Conservation (phyloP, 2,113 vertebrate genomes). For the Zapornia atra region DNA sequence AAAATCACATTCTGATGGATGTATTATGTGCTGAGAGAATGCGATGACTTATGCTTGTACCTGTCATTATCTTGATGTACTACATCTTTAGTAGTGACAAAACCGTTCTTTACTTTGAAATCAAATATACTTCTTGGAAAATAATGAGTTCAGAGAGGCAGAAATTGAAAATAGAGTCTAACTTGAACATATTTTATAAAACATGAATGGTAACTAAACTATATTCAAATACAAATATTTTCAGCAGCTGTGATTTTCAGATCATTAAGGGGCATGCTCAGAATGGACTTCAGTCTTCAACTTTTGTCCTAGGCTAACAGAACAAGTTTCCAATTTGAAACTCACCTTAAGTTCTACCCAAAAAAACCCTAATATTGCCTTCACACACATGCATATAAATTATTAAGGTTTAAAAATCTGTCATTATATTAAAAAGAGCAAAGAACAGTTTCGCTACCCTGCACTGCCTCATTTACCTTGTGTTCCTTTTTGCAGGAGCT, state of each 20-base stretch:
- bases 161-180: neutral
- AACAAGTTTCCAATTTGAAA: neutral
- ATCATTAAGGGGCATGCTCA: neutral
- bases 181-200: neutral
- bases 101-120: neutral
- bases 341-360: neutral
- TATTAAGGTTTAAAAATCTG: neutral
- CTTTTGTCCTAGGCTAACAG: neutral
- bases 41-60: neutral
- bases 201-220: neutral
- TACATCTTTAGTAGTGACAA: neutral
- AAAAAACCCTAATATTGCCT: neutral
- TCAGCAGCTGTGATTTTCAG: neutral
- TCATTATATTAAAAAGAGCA: neutral
- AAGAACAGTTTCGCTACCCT: neutral
- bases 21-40: neutral
- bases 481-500: neutral
- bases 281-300: neutral
- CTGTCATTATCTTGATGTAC: neutral
- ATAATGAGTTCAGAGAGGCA: neutral
- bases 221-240: neutral
- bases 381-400: neutral
- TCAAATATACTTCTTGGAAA: neutral
- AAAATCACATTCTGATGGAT: neutral
- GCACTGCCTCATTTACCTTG: neutral